Conservation (phyloP, 1,140 invertebrate genomes). For the Achatina immaculata region DNA sequence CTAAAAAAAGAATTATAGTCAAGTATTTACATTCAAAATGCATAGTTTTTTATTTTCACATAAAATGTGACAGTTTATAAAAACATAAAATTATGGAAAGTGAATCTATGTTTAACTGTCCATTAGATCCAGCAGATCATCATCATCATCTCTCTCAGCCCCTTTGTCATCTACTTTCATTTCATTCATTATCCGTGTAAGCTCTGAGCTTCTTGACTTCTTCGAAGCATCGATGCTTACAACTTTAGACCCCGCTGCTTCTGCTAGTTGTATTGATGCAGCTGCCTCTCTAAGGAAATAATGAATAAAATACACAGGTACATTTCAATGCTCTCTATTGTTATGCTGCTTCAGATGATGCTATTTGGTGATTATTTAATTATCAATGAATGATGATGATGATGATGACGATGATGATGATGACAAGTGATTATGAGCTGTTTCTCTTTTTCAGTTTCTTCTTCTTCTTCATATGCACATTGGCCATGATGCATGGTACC, state of each 20-base stretch:
- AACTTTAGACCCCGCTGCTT: slow-evolving; percentile 58
- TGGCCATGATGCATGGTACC: too few species aligned
- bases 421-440: too few species aligned
- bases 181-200: slow-evolving; percentile 67
- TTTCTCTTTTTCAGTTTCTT: too few species aligned
- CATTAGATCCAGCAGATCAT: slow-evolving; percentile 67
- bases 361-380: too few species aligned
- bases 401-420: too few species aligned
- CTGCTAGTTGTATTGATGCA: slow-evolving; percentile 55
- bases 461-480: too few species aligned
- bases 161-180: slow-evolving; percentile 54
- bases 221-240: slow-evolving; percentile 68
- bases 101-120: slow-evolving; percentile 56
- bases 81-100: background rate
- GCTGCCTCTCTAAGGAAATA: slow-evolving; percentile 58
- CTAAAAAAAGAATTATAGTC: too few species aligned
- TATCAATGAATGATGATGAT: too few species aligned
- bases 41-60: slow-evolving; percentile 5
- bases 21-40: too few species aligned
- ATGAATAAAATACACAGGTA: slow-evolving; percentile 7
- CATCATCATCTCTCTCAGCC: slow-evolving; percentile 45
- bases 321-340: too few species aligned
- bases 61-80: background rate
- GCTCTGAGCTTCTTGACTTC: slow-evolving; percentile 55
- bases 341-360: background rate